These are phyloP conservation scores for Onychostoma macrolepis DNA, from an alignment of 2,113 vertebrate species.

Conservation along the genomic window DNA sequence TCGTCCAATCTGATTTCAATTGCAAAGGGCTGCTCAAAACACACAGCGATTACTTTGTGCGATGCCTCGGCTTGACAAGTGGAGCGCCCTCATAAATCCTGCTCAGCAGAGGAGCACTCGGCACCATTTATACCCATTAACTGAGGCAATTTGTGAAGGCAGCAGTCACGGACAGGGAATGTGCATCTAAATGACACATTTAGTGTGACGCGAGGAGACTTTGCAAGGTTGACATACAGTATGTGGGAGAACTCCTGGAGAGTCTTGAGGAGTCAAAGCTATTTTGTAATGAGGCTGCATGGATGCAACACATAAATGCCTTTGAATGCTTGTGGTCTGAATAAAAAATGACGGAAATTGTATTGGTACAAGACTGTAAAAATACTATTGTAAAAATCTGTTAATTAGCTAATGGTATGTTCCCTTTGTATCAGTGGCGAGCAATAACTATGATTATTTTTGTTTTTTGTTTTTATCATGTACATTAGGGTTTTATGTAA, in stretches of 20 bases:
- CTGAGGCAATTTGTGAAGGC: slow-evolving; percentile 41
- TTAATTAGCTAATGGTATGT: not conserved
- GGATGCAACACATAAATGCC: not conserved
- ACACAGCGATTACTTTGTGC: slow-evolving; percentile 49
- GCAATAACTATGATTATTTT: not conserved
- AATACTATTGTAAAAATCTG: not conserved
- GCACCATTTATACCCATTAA: slow-evolving; percentile 57
- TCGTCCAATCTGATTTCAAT: slow-evolving; percentile 44
- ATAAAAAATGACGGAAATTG: not conserved
- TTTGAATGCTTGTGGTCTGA: not conserved
- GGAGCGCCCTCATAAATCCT: slow-evolving; percentile 51
- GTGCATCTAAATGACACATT: slow-evolving; percentile 30
- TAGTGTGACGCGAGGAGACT: slow-evolving; percentile 18
- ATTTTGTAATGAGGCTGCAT: not conserved
- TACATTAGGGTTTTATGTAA: not conserved
- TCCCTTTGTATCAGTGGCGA: too few relatives aligned
- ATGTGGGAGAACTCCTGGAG: slow-evolving; percentile 15
- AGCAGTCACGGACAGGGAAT: slow-evolving; percentile 35
- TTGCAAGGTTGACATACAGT: slow-evolving; percentile 15
- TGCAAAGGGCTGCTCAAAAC: slow-evolving; percentile 52
- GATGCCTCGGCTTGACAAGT: slow-evolving; percentile 40
- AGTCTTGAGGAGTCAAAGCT: not conserved
- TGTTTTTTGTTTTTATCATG: not conserved
- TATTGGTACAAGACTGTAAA: not conserved
- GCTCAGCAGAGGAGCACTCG: not conserved